Evolutionary conservation across 2,797 vertebrate species (phyloP), one percentile per base, ranked within the genome.

Genomic region (Oophaga sylvatica): DNA sequence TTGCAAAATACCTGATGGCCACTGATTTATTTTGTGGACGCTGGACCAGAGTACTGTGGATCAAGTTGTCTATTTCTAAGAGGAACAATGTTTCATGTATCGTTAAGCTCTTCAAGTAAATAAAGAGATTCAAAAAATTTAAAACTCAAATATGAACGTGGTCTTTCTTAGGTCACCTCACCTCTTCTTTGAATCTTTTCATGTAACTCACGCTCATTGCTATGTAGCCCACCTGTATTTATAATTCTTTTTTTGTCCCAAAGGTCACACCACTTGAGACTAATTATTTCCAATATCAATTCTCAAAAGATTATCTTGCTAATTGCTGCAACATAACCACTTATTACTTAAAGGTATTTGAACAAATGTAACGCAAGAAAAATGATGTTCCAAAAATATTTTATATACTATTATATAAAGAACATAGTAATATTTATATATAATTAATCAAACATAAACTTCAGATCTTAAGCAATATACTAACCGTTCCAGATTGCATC

Each of bases 161-260:
- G 16, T 60, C 17, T 12, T n/a, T 35, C 9, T 22, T 57, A 1
- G 53, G 17, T 60, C 4, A 62, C 19, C 35, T 70, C 35, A 82
- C 81, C 65, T 80, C 8, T 57, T 5, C 22, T 53, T 31, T 57
- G 29, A 19, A 68, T 1, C 26, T 82, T 31, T 22, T 70, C n/a
- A 62, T 15, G 10, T 70, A 65, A 56, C 5, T 67, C 29, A 22
- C 9, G 29, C 0, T 17, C 17, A 26, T 19, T 5, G 6, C 19
- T 31, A 70, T 56, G 17, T 56, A 10, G 13, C 53, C 10, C 8
- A 70, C 11, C n/a, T 68, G 45, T 82, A 70, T 82, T 82, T 82
- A 82, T 82, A 82, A 22, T n/a, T 11, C 19, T 80, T 41, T 76
- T 53, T 80, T 22, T 62, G 29, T 70, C 48, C 26, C 63, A 53